Evolutionary conservation across 1,140 invertebrate genomes (phyloP).

Genomic region (Andricus grossulariae): DNA sequence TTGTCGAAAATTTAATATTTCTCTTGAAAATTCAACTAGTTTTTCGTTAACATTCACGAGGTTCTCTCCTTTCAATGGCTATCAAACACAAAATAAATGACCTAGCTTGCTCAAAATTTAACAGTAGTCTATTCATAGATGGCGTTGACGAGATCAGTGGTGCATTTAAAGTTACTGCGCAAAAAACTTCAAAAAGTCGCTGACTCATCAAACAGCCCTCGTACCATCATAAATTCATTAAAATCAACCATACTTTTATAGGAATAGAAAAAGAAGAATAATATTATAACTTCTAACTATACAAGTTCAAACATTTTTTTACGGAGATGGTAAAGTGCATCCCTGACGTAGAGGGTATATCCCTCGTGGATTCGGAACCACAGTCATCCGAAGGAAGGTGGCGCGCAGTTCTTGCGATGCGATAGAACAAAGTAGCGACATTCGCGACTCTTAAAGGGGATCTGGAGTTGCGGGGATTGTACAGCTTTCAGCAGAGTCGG

Average conservation of each 20-base stretch:
- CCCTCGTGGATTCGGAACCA: constrained; percentile 11
- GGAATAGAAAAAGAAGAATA: neutral
- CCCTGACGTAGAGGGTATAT: constrained; percentile 18
- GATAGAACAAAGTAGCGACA: constrained; percentile 31
- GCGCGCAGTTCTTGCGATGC: constrained; percentile 33
- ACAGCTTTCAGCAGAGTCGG: constrained; percentile 65
- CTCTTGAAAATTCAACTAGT: too few species aligned
- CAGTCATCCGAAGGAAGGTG: constrained; percentile 16
- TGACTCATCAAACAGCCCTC: too few species aligned
- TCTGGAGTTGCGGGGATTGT: constrained; percentile 18
- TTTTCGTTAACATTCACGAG: too few species aligned
- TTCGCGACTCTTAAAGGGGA: constrained; percentile 20
- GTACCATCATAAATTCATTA: too few species aligned
- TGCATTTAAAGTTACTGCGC: too few species aligned
- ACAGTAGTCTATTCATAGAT: too few species aligned
- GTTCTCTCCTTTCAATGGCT: too few species aligned
- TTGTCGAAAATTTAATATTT: too few species aligned
- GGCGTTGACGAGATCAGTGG: too few species aligned
- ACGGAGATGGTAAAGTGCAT: constrained; percentile 2
- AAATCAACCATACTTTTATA: neutral
- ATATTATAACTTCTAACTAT: neutral
- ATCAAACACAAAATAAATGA: too few species aligned
- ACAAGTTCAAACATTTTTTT: neutral
- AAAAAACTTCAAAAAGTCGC: too few species aligned
- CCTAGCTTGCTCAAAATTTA: too few species aligned